phyloP scores from a whole-genome alignment of 2,113 vertebrate genomes.

The Stictonetta naevosa region DNA sequence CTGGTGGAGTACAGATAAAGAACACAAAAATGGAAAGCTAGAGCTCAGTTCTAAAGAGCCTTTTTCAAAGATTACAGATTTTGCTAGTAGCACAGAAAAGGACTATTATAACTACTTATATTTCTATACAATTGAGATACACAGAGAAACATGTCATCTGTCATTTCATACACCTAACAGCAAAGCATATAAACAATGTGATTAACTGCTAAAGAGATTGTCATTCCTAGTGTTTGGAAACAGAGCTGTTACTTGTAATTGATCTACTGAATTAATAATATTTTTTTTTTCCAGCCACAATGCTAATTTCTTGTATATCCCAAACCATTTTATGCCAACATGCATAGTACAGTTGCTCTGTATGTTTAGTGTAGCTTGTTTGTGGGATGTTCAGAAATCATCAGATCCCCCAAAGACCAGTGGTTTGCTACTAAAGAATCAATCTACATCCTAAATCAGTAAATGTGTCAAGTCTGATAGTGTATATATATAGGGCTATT shows the following conservation, averaged over 20 bases:
- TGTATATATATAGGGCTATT: neutral
- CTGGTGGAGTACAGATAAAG: neutral
- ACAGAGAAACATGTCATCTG: neutral
- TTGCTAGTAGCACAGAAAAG: neutral
- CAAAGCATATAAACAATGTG: neutral
- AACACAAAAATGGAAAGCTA: neutral
- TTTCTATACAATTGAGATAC: neutral
- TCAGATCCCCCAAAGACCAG: neutral
- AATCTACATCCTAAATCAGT: neutral
- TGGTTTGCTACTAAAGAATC: neutral
- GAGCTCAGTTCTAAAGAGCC: neutral
- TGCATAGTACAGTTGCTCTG: neutral
- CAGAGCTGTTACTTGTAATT: neutral
- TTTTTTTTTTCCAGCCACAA: neutral
- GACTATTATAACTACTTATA: neutral
- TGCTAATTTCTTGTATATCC: neutral
- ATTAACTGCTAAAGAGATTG: neutral
- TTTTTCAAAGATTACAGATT: conserved; percentile 4
- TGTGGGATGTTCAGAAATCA: neutral
- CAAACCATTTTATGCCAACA: neutral
- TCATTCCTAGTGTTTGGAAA: neutral
- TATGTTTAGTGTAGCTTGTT: neutral
- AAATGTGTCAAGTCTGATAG: neutral
- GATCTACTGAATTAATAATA: neutral
- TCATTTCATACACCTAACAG: neutral